Base-by-base conservation (phyloP, 1,140 invertebrate species). In the Drosophila mauritiana region DNA sequence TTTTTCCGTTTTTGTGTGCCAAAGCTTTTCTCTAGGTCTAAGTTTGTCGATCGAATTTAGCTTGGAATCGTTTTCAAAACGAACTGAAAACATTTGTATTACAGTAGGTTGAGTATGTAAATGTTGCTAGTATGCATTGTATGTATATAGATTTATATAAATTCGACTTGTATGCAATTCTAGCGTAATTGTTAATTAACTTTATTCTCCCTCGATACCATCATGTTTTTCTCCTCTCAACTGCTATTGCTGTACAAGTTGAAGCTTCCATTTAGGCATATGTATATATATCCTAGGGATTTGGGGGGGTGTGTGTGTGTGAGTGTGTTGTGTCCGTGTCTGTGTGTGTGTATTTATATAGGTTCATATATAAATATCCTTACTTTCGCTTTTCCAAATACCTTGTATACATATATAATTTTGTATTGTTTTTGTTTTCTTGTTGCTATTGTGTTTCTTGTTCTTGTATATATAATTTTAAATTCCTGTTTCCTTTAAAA, bases 401-500 rank as follows among this genome's bases (percentile, higher is more conserved):
- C 70, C 52, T 79, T 82, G 67, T 83, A 79, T 56, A 68, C 62
- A 68, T 72, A 75, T 64, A 65, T 68, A 61, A 77, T 59, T 77
- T 62, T 61, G 45, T 64, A 46, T 49, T 46, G 74, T 49, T 51
- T 46, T 43, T 11, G 10, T 43, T 78, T 74, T 46, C 39, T 63
- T 31, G 20, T 53, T 68, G 36, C 37, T 43, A 37, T 53, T 53
- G 61, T 52, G 48, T 27, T 62, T 52, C 61, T 69, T 54, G 39
- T 67, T 37, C 37, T 72, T 86, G 75, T 86, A 82, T 86, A 86
- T 86, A 86, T 86, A 68, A 62, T 73, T 82, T 86, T 86, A 86
- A 86, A 86, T 86, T 86, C 83, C 83, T 86, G 83, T 86, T 86
- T 86, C 83, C 79, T 73, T 86, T 86, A 88, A 86, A 86, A 86